Conservation (phyloP, 1,140 invertebrate species). For the Trichoplusia ni region DNA sequence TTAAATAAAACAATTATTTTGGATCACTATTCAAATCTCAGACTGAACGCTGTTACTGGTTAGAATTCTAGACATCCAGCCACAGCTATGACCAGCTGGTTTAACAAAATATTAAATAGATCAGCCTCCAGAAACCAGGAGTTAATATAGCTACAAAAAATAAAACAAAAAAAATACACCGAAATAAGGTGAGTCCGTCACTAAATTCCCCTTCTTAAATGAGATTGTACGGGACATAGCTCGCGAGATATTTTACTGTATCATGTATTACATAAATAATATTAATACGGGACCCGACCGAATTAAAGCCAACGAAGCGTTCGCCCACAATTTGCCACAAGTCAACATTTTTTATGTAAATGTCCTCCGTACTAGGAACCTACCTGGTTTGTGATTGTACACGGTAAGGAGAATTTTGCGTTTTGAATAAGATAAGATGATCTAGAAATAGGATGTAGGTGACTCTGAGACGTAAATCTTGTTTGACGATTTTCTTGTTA, state of each 20-base stretch:
- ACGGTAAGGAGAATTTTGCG: not conserved
- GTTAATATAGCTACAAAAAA: not conserved
- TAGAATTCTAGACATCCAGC: too few species aligned
- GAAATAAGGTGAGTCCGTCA: not conserved
- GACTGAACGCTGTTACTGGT: too few species aligned
- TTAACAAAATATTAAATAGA: too few species aligned
- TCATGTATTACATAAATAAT: slow-evolving; percentile 42
- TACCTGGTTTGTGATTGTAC: slow-evolving; percentile 15
- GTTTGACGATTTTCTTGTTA: too few species aligned
- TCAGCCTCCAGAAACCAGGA: not conserved
- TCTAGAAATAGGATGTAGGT: not conserved
- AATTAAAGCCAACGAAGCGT: slow-evolving; percentile 45
- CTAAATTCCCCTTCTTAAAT: slow-evolving; percentile 24
- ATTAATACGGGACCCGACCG: slow-evolving; percentile 41
- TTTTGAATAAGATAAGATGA: not conserved
- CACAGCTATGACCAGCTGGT: too few species aligned
- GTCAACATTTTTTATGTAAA: slow-evolving; percentile 46
- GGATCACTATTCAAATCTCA: too few species aligned
- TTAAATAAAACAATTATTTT: too few species aligned
- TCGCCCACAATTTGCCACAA: slow-evolving; percentile 39
- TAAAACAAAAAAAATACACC: not conserved
- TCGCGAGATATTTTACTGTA: slow-evolving; percentile 37
- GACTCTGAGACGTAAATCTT: not conserved
- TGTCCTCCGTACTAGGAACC: slow-evolving; percentile 19
- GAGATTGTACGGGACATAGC: slow-evolving; percentile 28